Evolutionary conservation across 2,888 invertebrate species (phyloP).

Genomic region (Spicauda simplicius): DNA sequence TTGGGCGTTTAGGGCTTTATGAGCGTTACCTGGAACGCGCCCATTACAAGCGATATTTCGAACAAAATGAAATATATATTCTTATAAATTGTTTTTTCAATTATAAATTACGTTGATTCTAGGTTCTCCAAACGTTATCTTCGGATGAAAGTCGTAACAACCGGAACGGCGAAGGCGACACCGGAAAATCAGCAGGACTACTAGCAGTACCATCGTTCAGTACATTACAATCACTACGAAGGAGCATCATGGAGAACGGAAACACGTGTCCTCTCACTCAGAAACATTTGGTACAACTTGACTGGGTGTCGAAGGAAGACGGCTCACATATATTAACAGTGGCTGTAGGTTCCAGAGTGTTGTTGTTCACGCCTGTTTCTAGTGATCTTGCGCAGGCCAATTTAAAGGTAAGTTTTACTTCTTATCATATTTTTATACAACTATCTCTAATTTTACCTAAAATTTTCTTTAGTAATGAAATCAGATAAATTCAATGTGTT

Average conservation of each 20-base stretch:
- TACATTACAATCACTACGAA: slow-evolving; percentile 93
- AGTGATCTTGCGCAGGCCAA: slow-evolving; percentile 98
- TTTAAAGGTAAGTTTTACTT: slow-evolving; percentile 84
- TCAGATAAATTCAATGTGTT: no score
- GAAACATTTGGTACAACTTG: slow-evolving; percentile 96
- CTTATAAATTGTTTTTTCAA: no score
- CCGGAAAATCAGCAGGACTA: slow-evolving; percentile 85
- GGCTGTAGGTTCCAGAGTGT: slow-evolving; percentile 96
- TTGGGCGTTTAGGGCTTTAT: no score
- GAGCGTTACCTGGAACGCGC: no score
- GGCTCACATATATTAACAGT: slow-evolving; percentile 99
- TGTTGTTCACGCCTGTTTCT: slow-evolving; percentile 96
- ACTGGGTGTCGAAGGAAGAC: slow-evolving; percentile 99
- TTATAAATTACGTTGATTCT: background rate
- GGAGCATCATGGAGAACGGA: slow-evolving; percentile 95
- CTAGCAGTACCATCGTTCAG: slow-evolving; percentile 96
- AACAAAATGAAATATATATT: no score
- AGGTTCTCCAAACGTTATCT: slow-evolving; percentile 91
- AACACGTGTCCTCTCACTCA: slow-evolving; percentile 96
- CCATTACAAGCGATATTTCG: no score
- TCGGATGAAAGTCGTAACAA: slow-evolving; percentile 89
- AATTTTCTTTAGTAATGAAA: no score
- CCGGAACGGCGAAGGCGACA: slow-evolving; percentile 83
- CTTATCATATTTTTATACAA: background rate
- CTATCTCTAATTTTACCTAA: no score